Conservation (phyloP, 2,888 invertebrate genomes). For the Copidosoma aretas region DNA sequence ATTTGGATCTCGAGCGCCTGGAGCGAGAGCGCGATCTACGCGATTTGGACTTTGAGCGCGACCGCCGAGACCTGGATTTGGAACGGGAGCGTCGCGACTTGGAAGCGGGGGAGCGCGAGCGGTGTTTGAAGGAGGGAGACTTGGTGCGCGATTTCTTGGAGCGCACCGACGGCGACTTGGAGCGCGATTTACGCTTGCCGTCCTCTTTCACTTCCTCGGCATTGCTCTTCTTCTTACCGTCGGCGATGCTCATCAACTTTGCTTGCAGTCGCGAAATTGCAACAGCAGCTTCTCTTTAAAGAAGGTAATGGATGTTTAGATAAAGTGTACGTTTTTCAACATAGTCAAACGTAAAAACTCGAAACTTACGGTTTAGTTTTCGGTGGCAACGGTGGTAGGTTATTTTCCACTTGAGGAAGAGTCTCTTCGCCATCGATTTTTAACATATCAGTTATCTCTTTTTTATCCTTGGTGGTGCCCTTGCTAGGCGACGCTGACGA, state of each 20-base stretch:
- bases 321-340: not conserved
- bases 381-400: slow-evolving; percentile 58
- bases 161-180: slow-evolving; percentile 50
- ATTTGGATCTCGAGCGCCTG: slow-evolving; percentile 45
- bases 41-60: slow-evolving; percentile 57
- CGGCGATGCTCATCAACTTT: slow-evolving; percentile 70
- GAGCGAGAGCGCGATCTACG: slow-evolving; percentile 38
- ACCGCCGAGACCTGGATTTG: slow-evolving; percentile 55
- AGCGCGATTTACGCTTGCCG: slow-evolving; percentile 41
- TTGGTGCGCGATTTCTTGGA: slow-evolving; percentile 55
- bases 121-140: slow-evolving; percentile 58
- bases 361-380: slow-evolving; percentile 60
- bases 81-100: slow-evolving; percentile 56
- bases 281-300: slow-evolving; percentile 62
- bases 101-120: slow-evolving; percentile 58
- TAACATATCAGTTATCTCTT: slow-evolving; percentile 51
- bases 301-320: slow-evolving; percentile 1
- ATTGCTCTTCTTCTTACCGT: slow-evolving; percentile 62
- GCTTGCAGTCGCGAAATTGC: slow-evolving; percentile 70
- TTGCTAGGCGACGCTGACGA: slow-evolving; percentile 58
- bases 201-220: not conserved
- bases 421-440: slow-evolving; percentile 58
- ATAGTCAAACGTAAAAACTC: not conserved
- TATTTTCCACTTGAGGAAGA: slow-evolving; percentile 56
- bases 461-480: slow-evolving; percentile 54